phyloP scores from a whole-genome alignment of 1,140 invertebrate genomes.

The Neomicropteryx cornuta region DNA sequence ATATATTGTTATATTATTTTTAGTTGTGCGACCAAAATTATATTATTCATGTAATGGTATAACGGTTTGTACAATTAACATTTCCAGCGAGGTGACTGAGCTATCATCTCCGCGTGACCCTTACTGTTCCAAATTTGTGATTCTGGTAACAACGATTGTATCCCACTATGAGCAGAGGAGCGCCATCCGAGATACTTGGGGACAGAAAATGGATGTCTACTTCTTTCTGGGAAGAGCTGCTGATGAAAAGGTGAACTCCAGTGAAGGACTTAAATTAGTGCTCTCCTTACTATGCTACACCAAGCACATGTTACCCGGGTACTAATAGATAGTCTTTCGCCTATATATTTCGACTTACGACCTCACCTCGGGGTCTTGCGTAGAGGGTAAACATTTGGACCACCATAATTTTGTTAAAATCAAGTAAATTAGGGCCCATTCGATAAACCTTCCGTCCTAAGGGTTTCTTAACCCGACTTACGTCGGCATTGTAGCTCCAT shows the following conservation, averaged over 20 bases:
- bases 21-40: too few species aligned
- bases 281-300: not conserved
- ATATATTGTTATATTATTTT: too few species aligned
- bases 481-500: too few species aligned
- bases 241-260: conserved; percentile 15
- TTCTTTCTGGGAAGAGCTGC: conserved; percentile 55
- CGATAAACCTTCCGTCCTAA: too few species aligned
- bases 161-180: conserved; percentile 41
- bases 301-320: too few species aligned
- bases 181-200: conserved; percentile 55
- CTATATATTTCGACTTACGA: not conserved
- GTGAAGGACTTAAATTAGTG: conserved; percentile 9
- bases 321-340: not conserved
- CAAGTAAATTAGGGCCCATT: too few species aligned
- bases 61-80: too few species aligned
- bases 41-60: too few species aligned
- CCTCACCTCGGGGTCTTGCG: not conserved
- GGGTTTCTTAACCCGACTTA: too few species aligned
- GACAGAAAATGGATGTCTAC: conserved; percentile 24
- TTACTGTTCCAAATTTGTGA: conserved; percentile 35
- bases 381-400: conserved; percentile 29
- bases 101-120: conserved; percentile 17
- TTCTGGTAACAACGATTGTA: conserved; percentile 52
- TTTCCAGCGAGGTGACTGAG: too few species aligned
- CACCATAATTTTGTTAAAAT: conserved; percentile 35